Evolutionary conservation across 1,140 invertebrate species (phyloP), one percentile per base, ranked within the genome.

Genomic region (Zelostemma sp.): DNA sequence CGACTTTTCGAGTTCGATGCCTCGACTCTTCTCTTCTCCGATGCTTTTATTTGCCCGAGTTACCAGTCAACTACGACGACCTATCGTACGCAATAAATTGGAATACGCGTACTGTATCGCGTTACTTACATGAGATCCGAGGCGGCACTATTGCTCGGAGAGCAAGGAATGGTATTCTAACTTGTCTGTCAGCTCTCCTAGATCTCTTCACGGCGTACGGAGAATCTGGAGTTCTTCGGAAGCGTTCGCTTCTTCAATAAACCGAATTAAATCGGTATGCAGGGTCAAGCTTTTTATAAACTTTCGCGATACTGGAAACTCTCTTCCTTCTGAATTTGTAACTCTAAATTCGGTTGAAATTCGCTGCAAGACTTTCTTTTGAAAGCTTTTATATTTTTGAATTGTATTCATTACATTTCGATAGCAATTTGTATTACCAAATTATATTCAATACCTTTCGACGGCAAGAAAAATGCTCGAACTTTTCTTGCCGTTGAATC

Each of bases 51-150:
- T 56, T 58, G 43, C 55, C 25, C 46, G 25, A 49, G 9, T 49
- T 49, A 28, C 46, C 25, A 49, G 43, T 68, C 54, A 51, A 59
- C 51, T 38, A 53, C 41, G 49, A 43, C 49, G 71, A 58, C 55
- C 72, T 68, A 75, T 64, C 63, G 63, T 61, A 71, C 56, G 76
- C 77, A 75, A 79, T 79, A 79, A 79, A 79, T 77, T 77, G 77
- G 74, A 77, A 77, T 77, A 77, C 73, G 68, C 65, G 73, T 64
- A 63, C 53, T 60, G 57, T 38, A 35, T 57, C 61, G 16, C 38
- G 47, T 35, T 38, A 45, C 31, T 48, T 35, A 58, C 45, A 58
- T 48, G 33, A 28, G 17, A 58, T 46, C 3, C 45, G 18, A 16
- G 17, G 45, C 45, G 45, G 18, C 45, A 46, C 45, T 46, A 12